Evolutionary conservation across 2,113 vertebrate species (phyloP).

Genomic region (Aspidoscelis tigris): DNA sequence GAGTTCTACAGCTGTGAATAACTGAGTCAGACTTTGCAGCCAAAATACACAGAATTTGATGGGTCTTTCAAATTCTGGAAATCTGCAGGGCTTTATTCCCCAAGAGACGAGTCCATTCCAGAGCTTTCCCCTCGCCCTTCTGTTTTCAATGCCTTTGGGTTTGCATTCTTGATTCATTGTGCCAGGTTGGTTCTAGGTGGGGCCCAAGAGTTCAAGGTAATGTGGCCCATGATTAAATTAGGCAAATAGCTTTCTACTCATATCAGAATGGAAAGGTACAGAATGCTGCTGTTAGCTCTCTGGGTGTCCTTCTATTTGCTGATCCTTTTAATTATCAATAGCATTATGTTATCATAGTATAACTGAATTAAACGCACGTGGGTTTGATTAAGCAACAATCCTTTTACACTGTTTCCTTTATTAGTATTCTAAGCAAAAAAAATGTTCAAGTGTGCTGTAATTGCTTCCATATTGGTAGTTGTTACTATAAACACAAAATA

Average conservation of each 20-base stretch:
- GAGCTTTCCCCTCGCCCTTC: neutral
- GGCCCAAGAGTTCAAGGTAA: neutral
- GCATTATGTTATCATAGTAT: constrained; percentile 56
- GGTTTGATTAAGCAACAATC: constrained; percentile 62
- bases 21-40: constrained; percentile 11
- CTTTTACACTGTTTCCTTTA: constrained; percentile 51
- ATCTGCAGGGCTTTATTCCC: constrained; percentile 4
- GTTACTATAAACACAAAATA: constrained; percentile 32
- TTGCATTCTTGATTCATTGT: neutral
- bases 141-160: neutral
- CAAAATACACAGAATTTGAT: neutral
- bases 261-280: constrained; percentile 46
- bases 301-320: constrained; percentile 58
- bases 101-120: neutral
- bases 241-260: neutral
- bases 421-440: constrained; percentile 45
- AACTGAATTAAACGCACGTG: constrained; percentile 62
- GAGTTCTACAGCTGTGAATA: constrained; percentile 26
- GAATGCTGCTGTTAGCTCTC: constrained; percentile 54
- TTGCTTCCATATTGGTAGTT: constrained; percentile 57
- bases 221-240: neutral
- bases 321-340: constrained; percentile 63
- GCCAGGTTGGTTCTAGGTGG: neutral
- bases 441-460: constrained; percentile 44
- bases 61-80: constrained; percentile 17